Conservation (phyloP, 2,113 vertebrate genomes). For the Neotoma lepida region DNA sequence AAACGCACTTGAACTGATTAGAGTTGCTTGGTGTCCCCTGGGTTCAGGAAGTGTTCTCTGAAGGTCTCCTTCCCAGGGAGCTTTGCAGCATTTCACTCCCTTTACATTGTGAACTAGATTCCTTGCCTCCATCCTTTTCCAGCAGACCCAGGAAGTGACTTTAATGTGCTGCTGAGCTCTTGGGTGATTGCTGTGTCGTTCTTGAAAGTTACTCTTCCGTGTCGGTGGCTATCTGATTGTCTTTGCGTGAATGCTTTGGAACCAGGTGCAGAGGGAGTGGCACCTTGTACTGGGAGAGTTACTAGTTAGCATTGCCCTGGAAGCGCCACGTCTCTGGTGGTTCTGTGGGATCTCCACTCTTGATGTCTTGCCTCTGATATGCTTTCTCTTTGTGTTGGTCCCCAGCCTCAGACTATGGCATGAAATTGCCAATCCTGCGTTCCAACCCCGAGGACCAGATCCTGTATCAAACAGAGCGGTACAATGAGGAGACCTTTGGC, state of each 20-base stretch:
- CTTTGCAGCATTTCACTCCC: not conserved
- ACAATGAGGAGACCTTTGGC: conserved; percentile 98
- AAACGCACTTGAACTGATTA: not conserved
- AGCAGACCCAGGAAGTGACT: not conserved
- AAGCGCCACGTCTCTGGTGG: not conserved
- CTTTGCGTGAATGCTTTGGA: conserved; percentile 48
- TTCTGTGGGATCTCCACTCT: not conserved
- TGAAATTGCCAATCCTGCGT: conserved; percentile 96
- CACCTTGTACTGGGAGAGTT: not conserved
- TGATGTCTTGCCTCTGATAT: conserved; percentile 58
- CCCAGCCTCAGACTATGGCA: conserved; percentile 96
- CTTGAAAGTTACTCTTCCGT: not conserved
- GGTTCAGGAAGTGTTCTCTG: conserved; percentile 50
- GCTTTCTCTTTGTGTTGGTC: conserved; percentile 65
- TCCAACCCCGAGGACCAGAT: conserved; percentile 96
- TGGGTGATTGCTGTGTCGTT: not conserved
- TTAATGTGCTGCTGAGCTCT: conserved; percentile 6
- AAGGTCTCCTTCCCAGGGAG: not conserved
- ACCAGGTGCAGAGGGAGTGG: not conserved
- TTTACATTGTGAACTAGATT: not conserved
- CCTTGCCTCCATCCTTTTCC: not conserved
- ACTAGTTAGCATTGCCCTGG: conserved; percentile 19
- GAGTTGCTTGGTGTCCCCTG: not conserved
- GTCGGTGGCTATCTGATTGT: not conserved
- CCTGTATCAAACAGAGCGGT: conserved; percentile 97